Evolutionary conservation across 1,140 invertebrate genomes (phyloP).

Genomic region (Leptinotarsa lineolata): DNA sequence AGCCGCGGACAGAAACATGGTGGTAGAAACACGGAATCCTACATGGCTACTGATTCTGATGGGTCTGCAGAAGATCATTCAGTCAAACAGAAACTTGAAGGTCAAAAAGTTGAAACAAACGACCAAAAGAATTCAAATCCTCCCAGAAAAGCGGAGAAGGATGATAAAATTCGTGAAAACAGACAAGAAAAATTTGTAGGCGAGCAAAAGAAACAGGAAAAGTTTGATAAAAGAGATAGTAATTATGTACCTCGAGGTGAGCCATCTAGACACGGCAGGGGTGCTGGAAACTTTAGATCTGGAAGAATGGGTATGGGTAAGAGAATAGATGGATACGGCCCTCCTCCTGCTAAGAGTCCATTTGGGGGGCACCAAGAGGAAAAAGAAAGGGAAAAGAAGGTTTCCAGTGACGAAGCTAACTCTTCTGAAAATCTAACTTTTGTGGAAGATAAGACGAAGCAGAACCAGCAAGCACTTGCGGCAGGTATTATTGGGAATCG

Average conservation of each 20-base stretch:
- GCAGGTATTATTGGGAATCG: conserved; percentile 63
- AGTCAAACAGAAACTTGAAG: conserved; percentile 57
- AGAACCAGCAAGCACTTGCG: conserved; percentile 69
- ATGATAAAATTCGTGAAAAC: conserved; percentile 62
- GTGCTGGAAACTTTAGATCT: conserved; percentile 68
- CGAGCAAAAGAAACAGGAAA: conserved; percentile 56
- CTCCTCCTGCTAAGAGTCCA: conserved; percentile 75
- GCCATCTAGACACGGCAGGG: conserved; percentile 76
- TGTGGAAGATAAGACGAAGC: conserved; percentile 68
- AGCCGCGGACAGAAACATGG: conserved; percentile 33
- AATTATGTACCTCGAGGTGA: conserved; percentile 78
- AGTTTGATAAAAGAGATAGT: conserved; percentile 57
- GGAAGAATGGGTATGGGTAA: conserved; percentile 60
- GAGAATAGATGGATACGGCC: conserved; percentile 73
- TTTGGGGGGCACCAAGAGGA: conserved; percentile 63
- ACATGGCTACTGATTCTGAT: conserved; percentile 63
- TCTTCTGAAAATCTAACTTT: conserved; percentile 41
- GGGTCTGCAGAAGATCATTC: conserved; percentile 63
- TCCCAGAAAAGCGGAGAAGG: conserved; percentile 61
- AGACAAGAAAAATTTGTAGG: conserved; percentile 44
- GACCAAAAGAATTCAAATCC: conserved; percentile 56
- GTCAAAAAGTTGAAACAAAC: conserved; percentile 56
- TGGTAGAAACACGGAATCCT: conserved; percentile 54
- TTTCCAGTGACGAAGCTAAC: conserved; percentile 47
- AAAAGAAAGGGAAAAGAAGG: conserved; percentile 49